Percentiles rank a stretch among this genome's conserved stretches.
These are phyloP conservation scores for Egretta garzetta DNA, from an alignment of 2,113 vertebrate genomes.

Conservation along the genomic window DNA sequence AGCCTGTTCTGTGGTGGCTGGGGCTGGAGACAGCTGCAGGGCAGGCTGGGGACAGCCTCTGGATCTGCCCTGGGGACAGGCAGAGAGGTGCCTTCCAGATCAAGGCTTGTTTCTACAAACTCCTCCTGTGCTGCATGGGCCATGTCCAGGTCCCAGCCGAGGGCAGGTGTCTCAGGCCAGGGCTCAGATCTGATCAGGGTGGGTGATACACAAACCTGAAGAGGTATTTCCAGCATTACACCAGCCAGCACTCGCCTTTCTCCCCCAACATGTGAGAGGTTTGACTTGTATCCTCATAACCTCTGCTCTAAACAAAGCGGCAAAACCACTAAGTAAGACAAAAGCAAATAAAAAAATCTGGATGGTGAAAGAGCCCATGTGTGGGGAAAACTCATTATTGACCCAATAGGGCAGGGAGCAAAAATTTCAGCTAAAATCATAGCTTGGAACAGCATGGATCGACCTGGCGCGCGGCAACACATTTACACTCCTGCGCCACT, in stretches of 20 bases:
- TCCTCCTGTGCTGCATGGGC: neutral
- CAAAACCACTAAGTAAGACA: slow-evolving; percentile 29
- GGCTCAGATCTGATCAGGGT: neutral
- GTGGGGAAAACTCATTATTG: neutral
- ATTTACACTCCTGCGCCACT: neutral
- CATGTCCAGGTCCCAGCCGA: fast-evolving
- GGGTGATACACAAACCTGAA: neutral
- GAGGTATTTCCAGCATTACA: neutral
- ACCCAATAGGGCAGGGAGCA: slow-evolving; percentile 51
- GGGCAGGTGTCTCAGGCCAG: neutral
- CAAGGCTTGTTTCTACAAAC: neutral
- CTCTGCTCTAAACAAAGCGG: slow-evolving; percentile 34
- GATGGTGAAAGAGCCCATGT: slow-evolving; percentile 53
- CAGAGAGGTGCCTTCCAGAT: neutral
- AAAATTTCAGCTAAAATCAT: neutral
- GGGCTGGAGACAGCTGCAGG: neutral
- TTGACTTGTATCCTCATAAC: neutral
- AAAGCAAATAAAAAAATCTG: slow-evolving; percentile 21
- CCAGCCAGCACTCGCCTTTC: neutral
- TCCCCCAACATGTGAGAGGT: neutral
- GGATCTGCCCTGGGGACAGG: neutral
- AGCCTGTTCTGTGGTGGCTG: neutral
- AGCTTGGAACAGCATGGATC: neutral
- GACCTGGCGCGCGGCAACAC: neutral
- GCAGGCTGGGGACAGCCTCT: neutral